These are phyloP conservation scores for Megaceryle alcyon DNA, from an alignment of 2,797 vertebrate genomes.

Conservation along the genomic window DNA sequence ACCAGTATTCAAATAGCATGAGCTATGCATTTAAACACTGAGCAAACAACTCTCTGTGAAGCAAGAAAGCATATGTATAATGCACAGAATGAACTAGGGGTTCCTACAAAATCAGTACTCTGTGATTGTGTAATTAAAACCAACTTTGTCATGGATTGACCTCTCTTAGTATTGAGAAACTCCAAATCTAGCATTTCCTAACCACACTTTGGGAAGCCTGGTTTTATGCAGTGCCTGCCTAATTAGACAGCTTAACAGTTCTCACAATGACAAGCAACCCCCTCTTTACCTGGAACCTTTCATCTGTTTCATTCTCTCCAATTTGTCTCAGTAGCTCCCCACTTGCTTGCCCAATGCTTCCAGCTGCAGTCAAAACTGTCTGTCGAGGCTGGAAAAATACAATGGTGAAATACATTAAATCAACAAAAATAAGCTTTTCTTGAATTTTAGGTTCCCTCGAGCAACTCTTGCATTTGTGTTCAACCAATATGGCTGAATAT, in stretches of 20 bases:
- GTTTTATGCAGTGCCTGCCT: neutral
- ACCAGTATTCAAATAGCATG: neutral
- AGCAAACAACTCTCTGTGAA: neutral
- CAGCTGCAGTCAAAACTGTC: constrained; percentile 96
- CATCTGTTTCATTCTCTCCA: constrained; percentile 96
- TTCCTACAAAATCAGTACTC: neutral
- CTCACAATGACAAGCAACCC: neutral
- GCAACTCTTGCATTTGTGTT: neutral
- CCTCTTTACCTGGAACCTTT: constrained; percentile 94
- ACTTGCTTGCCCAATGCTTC: constrained; percentile 97
- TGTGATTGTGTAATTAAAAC: neutral
- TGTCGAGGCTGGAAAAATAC: constrained; percentile 87
- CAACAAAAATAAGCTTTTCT: neutral
- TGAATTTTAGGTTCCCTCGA: neutral
- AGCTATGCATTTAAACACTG: neutral
- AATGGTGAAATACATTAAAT: neutral
- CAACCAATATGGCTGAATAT: neutral
- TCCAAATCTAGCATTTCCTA: neutral
- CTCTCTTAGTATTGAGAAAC: neutral
- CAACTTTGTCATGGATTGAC: neutral
- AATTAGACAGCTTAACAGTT: neutral
- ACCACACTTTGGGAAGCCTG: neutral
- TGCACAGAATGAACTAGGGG: neutral
- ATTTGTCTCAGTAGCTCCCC: constrained; percentile 96
- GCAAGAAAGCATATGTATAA: neutral